Evolutionary conservation across 2,888 invertebrate genomes (phyloP).

Genomic region (Saturnia japonica): DNA sequence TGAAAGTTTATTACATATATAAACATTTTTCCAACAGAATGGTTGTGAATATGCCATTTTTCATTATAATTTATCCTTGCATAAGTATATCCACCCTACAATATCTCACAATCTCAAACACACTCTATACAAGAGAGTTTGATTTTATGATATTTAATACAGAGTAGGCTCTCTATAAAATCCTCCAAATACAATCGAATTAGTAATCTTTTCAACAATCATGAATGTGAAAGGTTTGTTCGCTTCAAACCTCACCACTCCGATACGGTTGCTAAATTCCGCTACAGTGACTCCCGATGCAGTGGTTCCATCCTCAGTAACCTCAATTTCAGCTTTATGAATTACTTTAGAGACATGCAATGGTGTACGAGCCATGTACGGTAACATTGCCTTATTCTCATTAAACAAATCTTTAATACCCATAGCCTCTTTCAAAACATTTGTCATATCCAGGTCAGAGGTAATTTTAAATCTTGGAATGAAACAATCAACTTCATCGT

Average conservation of each 20-base stretch:
- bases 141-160: conserved; percentile 41
- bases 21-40: too few species aligned
- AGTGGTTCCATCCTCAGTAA: conserved; percentile 87
- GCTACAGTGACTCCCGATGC: conserved; percentile 83
- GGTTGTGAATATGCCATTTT: too few species aligned
- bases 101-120: background rate
- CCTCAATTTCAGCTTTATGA: conserved; percentile 88
- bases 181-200: conserved; percentile 72
- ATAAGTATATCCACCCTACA: too few species aligned
- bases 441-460: conserved; percentile 80
- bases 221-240: conserved; percentile 86
- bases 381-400: conserved; percentile 47
- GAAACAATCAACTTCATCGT: conserved; percentile 84
- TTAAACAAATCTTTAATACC: conserved; percentile 83
- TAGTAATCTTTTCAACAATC: conserved; percentile 83
- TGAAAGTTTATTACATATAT: too few species aligned
- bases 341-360: conserved; percentile 82
- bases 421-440: conserved; percentile 64
- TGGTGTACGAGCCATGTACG: conserved; percentile 74
- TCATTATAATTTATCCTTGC: too few species aligned
- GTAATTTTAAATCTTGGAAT: conserved; percentile 84
- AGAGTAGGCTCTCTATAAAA: conserved; percentile 62
- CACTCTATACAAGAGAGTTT: background rate
- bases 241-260: conserved; percentile 82
- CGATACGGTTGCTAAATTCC: conserved; percentile 76